Percentiles rank a stretch among this genome's conserved stretches.
Evolutionary conservation across 2,888 invertebrate genomes (phyloP).

Genomic region (Drosophila vallismaia): DNA sequence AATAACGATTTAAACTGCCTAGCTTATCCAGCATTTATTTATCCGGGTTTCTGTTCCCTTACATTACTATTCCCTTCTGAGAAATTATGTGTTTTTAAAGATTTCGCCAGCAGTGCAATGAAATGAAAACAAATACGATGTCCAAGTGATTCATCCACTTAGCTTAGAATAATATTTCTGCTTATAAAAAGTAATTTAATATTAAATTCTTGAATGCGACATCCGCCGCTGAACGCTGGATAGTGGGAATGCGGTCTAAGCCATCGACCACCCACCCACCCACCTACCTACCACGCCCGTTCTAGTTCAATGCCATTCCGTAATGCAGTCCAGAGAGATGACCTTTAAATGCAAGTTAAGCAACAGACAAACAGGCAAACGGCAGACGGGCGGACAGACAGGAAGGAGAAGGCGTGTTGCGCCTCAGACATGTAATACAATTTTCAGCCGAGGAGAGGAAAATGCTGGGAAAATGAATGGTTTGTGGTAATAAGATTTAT

Average conservation of each 20-base stretch:
- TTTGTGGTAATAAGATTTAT: constrained; percentile 48
- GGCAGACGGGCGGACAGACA: constrained; percentile 18
- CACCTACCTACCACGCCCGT: constrained; percentile 3
- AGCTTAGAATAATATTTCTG: not conserved
- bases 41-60: not conserved
- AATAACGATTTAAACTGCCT: not conserved
- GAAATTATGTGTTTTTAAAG: not conserved
- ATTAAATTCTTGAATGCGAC: not conserved
- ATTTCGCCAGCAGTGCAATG: not conserved
- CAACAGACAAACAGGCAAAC: constrained; percentile 16
- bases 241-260: not conserved
- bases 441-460: constrained; percentile 38
- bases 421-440: constrained; percentile 38
- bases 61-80: not conserved
- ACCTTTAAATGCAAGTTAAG: constrained; percentile 72
- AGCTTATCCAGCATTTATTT: not conserved
- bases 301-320: constrained; percentile 55
- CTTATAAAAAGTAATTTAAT: not conserved
- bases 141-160: not conserved
- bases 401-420: constrained; percentile 11
- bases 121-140: not conserved
- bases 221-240: constrained; percentile 7
- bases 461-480: constrained; percentile 37
- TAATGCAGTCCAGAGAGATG: constrained; percentile 45
- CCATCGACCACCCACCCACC: not conserved